Base-by-base conservation (phyloP, 2,797 vertebrate species). In the Chlorospingus semifuscus region DNA sequence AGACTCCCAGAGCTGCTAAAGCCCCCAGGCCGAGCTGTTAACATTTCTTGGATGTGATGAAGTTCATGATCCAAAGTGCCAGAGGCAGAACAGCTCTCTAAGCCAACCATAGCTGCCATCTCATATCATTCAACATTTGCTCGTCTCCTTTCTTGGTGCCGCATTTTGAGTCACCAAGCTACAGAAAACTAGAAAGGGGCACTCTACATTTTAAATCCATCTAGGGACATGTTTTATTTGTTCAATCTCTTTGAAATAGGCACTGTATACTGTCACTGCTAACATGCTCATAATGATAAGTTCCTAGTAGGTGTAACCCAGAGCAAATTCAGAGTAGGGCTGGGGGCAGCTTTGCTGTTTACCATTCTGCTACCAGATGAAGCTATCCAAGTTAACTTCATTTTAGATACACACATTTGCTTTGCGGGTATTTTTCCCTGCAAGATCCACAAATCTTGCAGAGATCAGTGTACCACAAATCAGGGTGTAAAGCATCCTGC, bases 1-100 rank as follows among this genome's bases (percentile, higher is more conserved):
- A 95, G 95, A 94, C 71, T 81, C 75, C 91, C 72, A 60, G 94
- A 94, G 60, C 74, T 42, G 82, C 92, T 90, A 49, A 47, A 93
- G 97, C 97, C 97, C n/a, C n/a, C 37, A 87, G 76, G 95, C 94
- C 60, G 15, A 96, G 94, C 90, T 93, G 89, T 87, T 93, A 96
- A 97, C 95, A 88, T 94, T 95, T 97, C 95, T 89, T 91, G 88
- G 91, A 94, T 90, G 87, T 78, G 66, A 96, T 91, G 91, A 78
- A 85, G 96, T 93, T 96, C 92, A 70, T 41, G 86, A 95, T 97
- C 94, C 85, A 96, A 77, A 97, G 91, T 93, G 96, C 97, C 97
- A 96, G 65, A 92, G 90, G 89, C 96, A 94, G 83, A 96, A 87
- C 37, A 50, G 55, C 29, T 68, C 63, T 84, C n/a, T 85, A 84